Base-by-base conservation (phyloP, 2,113 vertebrate species). In the Paratilapia polleni region DNA sequence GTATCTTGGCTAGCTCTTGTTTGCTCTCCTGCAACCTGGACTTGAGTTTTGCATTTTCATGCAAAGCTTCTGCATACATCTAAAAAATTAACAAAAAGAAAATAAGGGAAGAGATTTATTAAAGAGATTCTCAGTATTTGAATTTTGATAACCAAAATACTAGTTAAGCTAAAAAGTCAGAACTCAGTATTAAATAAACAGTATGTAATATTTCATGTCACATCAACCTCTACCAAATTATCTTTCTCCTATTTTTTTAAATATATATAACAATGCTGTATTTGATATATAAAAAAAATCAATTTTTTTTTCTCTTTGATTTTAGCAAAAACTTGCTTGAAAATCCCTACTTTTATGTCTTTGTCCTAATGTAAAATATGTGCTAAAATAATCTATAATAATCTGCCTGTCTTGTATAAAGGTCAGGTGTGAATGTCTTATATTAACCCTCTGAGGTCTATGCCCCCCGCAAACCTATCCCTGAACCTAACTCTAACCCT, bases 21-120 rank as follows among this genome's bases (percentile, higher is more conserved):
- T 99, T 98, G 81, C 98, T 98, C 91, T 98, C 97, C 64, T 98
- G 95, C 87, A 99, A 94, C 84, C 97, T 97, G 15, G 96, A 95
- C 93, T 99, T 99, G 64, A 99, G 96, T 82, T 97, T 98, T 74
- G 98, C 98, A 77, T 99, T 99, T 93, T 99, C 98, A 0, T 96
- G 94, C 92, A 98, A 92, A 61, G 98, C 98, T 0, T 97, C 96
- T 84, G 98, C 97, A 0, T 99, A 99, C 57, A 99, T 95, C 98
- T 99, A 92, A 63, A 70, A 80, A 81, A 26, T 3, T 13, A 24
- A 49, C 13, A 54, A 36, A 52, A 52, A 0, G 6, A 38, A 62
- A 64, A 15, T 41, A 41, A 13, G 38, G 20, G 61, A 63, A 63
- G n/a, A 14, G 34, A 38, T 63, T 38, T 22, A 12, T 14, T 63